Evolutionary conservation across 2,113 vertebrate species (phyloP).

Genomic region (Cygnus buccinator): DNA sequence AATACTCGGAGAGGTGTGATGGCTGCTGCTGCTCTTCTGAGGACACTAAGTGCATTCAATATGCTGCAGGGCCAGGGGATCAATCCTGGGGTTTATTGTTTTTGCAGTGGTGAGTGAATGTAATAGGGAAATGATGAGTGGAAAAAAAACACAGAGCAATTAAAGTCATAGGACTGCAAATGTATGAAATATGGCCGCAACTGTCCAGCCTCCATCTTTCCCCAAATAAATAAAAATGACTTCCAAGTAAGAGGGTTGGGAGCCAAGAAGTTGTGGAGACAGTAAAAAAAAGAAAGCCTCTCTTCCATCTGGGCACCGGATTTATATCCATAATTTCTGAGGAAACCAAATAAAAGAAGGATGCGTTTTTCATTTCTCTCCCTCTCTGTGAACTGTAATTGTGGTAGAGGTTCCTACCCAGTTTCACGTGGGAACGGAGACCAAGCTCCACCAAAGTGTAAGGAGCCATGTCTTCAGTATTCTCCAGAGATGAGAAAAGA

Average conservation of each 20-base stretch:
- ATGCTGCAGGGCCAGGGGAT: background rate
- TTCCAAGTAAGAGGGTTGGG: background rate
- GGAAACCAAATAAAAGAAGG: slow-evolving; percentile 32
- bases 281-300: background rate
- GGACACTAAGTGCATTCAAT: background rate
- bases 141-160: background rate
- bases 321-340: slow-evolving; percentile 45
- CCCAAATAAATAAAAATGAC: background rate
- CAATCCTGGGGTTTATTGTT: slow-evolving; percentile 5
- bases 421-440: slow-evolving; percentile 41
- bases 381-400: slow-evolving; percentile 10
- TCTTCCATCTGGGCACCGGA: slow-evolving; percentile 3
- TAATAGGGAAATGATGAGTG: background rate
- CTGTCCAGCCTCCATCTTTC: slow-evolving; percentile 13
- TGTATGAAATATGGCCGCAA: background rate
- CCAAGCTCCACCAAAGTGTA: background rate
- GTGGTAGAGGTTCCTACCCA: slow-evolving; percentile 6
- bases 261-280: slow-evolving; percentile 33
- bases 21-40: background rate
- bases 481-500: background rate
- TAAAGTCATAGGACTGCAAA: background rate
- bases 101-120: background rate
- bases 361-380: slow-evolving; percentile 40
- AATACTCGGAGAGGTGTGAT: background rate
- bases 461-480: background rate